Evolutionary conservation across 2,113 vertebrate species (phyloP), one percentile per base, ranked within the genome.

Genomic region (Elephas maximus): DNA sequence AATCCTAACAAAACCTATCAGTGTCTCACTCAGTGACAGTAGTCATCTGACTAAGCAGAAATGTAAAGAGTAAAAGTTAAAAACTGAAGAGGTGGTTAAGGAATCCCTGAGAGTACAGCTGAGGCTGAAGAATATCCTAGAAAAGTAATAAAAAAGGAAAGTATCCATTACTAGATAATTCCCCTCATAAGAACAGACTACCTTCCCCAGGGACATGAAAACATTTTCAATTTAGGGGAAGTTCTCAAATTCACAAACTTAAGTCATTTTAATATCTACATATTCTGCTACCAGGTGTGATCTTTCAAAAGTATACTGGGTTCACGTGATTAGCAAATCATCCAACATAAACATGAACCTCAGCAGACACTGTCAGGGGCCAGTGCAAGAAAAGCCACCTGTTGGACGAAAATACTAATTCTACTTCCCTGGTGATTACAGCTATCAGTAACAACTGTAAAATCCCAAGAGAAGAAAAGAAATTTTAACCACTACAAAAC

Each of bases 401-500:
- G 96, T 95, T 65, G 44, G 45, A 95, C 76, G 33, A 76, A 97
- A 96, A 96, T 76, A 92, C 4, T 92, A 95, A 90, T 97, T 92
- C 90, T 88, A 88, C 45, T 97, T 97, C 93, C 92, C 93, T 45
- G 30, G 63, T 89, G 80, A 95, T 93, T 91, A 92, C 0, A 87
- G 71, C 63, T 89, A 97, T 81, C 51, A 85, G 30, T 78, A 60
- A 91, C 77, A 97, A 97, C 48, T 80, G 48, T 79, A 79, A 92
- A 90, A 90, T 81, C 95, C 69, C 93, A 93, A 92, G 79, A 96
- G 89, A 94, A 88, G 60, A 85, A 73, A 65, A 28, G 11, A 93
- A 93, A 95, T 65, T 91, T 91, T 94, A 97, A 97, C 82, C 96
- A 90, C 63, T 77, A 95, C 76, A 80, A 95, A 94, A 96, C 48